These are phyloP conservation scores for Phylloscopus trochilus DNA, from an alignment of 2,113 vertebrate genomes.

Conservation along the genomic window DNA sequence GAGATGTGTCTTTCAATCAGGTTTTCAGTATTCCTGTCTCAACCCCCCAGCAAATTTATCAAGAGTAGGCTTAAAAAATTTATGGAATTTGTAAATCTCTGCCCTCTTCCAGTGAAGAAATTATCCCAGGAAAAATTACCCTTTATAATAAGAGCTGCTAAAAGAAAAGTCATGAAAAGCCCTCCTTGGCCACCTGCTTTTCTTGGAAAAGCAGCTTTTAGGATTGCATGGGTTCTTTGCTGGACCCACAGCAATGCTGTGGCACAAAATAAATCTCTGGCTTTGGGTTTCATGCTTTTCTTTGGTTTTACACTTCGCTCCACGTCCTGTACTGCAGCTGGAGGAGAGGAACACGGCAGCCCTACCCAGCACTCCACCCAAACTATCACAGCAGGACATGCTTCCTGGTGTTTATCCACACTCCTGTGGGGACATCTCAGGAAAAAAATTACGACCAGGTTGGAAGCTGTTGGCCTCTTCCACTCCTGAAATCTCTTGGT, in stretches of 20 bases:
- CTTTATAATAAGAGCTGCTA: not conserved
- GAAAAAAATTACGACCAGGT: not conserved
- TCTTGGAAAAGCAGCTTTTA: not conserved
- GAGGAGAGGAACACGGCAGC: not conserved
- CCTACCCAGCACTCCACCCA: rapidly evolving
- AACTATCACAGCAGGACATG: not conserved
- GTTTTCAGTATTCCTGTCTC: not conserved
- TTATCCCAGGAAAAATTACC: not conserved
- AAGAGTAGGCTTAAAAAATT: not conserved
- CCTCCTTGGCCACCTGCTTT: not conserved
- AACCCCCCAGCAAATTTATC: not conserved
- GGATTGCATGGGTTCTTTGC: rapidly evolving
- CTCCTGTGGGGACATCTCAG: not conserved
- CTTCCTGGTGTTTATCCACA: not conserved
- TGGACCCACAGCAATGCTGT: rapidly evolving
- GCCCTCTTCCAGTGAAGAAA: not conserved
- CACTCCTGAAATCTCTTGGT: not conserved
- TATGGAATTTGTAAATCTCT: not conserved
- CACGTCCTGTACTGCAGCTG: not conserved
- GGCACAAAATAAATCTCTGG: not conserved
- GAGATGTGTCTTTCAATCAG: not conserved
- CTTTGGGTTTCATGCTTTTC: not conserved
- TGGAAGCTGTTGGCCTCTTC: not conserved
- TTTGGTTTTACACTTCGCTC: not conserved
- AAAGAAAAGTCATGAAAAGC: not conserved